These are phyloP conservation scores for Nemotelus pantherinus DNA, from an alignment of 2,888 invertebrate species.

Conservation along the genomic window DNA sequence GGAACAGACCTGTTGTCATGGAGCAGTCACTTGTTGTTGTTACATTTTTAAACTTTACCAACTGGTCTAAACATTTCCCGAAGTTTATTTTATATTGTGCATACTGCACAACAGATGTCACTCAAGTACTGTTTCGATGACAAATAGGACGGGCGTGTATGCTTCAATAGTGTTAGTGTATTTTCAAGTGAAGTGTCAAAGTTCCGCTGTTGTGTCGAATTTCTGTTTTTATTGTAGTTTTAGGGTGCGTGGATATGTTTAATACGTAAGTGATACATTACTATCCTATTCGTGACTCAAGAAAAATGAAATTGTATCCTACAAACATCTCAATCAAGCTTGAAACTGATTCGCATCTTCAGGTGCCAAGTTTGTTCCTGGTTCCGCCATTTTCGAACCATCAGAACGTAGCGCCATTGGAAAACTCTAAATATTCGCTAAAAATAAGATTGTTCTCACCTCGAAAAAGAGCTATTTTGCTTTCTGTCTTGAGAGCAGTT, in stretches of 20 bases:
- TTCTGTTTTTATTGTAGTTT: constrained; percentile 27
- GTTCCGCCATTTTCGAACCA: constrained; percentile 41
- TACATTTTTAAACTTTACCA: too few species aligned
- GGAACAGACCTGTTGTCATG: too few species aligned
- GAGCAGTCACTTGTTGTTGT: too few species aligned
- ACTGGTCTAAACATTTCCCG: too few species aligned
- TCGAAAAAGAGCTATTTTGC: too few species aligned
- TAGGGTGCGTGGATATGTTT: constrained; percentile 6
- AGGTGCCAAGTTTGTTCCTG: neutral
- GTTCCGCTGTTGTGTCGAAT: constrained; percentile 19
- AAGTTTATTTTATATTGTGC: too few species aligned
- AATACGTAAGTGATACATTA: constrained; percentile 34
- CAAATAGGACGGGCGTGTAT: constrained; percentile 25
- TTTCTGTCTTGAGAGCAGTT: too few species aligned
- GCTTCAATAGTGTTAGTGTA: constrained; percentile 28
- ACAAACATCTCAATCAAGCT: neutral
- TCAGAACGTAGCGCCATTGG: neutral
- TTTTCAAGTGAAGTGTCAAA: constrained; percentile 43
- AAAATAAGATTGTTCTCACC: too few species aligned
- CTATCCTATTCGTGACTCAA: neutral
- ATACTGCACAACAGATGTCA: constrained; percentile 26
- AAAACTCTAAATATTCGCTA: too few species aligned
- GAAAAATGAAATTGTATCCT: neutral
- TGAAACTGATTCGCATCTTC: constrained; percentile 1
- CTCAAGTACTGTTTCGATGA: neutral